Conservation (phyloP, 2,797 vertebrate species). For the Pogonophryne albipinna region DNA sequence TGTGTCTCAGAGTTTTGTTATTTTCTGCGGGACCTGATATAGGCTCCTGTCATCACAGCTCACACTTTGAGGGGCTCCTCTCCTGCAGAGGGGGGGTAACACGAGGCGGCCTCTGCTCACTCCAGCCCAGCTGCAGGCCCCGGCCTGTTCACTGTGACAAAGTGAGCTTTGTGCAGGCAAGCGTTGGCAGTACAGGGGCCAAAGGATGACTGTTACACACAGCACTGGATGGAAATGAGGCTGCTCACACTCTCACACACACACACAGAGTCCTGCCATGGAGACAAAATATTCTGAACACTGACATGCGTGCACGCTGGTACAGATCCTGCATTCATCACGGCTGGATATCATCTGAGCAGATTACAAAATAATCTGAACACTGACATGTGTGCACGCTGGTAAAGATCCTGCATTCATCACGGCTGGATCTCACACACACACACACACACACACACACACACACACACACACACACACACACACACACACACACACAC, state of each 20-base stretch:
- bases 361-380: constrained; percentile 9
- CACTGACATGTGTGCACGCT: constrained; percentile 37
- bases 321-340: constrained; percentile 51
- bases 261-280: constrained; percentile 32
- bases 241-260: constrained; percentile 16
- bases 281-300: constrained; percentile 16
- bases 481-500: no score
- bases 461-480: no score
- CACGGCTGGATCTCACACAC: constrained; percentile 1
- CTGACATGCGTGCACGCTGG: constrained; percentile 39
- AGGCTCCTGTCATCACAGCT: constrained; percentile 22
- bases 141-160: constrained; percentile 71
- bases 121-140: constrained; percentile 70
- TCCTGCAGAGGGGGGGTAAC: constrained; percentile 24
- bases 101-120: constrained; percentile 26
- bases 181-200: constrained; percentile 61
- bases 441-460: no score
- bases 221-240: constrained; percentile 77
- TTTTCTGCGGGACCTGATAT: not conserved
- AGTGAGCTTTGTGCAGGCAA: constrained; percentile 77
- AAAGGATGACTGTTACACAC: constrained; percentile 68
- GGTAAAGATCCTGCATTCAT: constrained; percentile 53
- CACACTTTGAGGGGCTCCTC: constrained; percentile 25
- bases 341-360: not conserved
- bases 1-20: not conserved